Conservation (phyloP, 2,888 invertebrate genomes). For the Incurvaria masculella region DNA sequence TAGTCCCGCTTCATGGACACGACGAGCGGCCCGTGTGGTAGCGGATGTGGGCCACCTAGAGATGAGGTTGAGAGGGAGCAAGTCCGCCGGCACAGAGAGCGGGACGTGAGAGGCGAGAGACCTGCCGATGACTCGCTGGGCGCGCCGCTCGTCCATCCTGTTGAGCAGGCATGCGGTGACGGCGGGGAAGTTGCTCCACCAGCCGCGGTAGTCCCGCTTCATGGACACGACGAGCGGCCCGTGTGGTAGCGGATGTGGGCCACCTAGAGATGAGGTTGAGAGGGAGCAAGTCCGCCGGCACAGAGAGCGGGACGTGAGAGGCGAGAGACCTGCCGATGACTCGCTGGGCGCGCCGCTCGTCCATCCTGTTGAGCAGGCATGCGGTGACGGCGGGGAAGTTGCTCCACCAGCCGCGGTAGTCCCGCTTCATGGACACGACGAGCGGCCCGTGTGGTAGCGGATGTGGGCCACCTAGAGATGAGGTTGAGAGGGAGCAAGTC, state of each 20-base stretch:
- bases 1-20: constrained; percentile 46
- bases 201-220: constrained; percentile 40
- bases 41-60: no score
- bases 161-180: constrained; percentile 44
- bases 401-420: constrained; percentile 43
- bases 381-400: constrained; percentile 47
- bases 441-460: constrained; percentile 29
- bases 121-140: constrained; percentile 28
- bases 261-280: no score
- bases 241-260: no score
- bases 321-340: constrained; percentile 27
- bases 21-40: constrained; percentile 33
- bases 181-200: constrained; percentile 46
- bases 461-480: no score
- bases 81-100: no score
- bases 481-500: no score
- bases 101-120: no score
- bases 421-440: constrained; percentile 43
- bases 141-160: constrained; percentile 31
- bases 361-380: constrained; percentile 36
- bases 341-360: constrained; percentile 28
- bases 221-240: constrained; percentile 48
- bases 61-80: no score
- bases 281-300: no score
- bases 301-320: no score